Base-by-base conservation (phyloP, 2,797 vertebrate species). In the Sebastes dallii region DNA sequence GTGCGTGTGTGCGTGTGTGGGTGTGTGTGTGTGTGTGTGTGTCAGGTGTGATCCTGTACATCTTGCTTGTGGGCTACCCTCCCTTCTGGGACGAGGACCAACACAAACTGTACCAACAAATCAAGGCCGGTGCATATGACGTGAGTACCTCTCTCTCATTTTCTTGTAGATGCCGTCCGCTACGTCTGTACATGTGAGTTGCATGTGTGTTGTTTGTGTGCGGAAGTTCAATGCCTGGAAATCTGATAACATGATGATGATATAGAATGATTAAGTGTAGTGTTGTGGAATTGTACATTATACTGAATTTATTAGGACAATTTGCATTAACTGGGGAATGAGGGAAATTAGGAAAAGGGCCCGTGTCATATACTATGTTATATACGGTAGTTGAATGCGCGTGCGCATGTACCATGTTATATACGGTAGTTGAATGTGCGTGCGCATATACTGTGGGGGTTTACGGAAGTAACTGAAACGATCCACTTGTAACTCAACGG, bases 11-110 rank as follows among this genome's bases (percentile, higher is more conserved):
- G 34, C 88, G 46, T 83, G 34, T 4, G 30, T 4, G 32, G 0
- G 32, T 4, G 32, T 34, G 9, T 14, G 36, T 6, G 27, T 62
- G 60, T 34, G 59, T 66, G 27, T 88, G 50, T 83, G 32, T 86
- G 62, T 5, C 93, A 99, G 98, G 98, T 65, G 98, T 99, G 87
- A 99, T 99, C 90, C 96, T 99, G 29, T 99, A 99, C 93, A 99
- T 99, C 95, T 89, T 99, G 89, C 92, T 99, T 78, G 98, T 99
- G 94, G 98, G 98, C 20, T 99, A 99, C 92, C 98, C 98, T 0
- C 98, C 98, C 0, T 99, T 99, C 91, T 99, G 98, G 98, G 98
- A 99, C 1, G 98, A 99, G 81, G 98, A 99, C 95, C 98, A 99
- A 87, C 98, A 99, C 94, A 98, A 98, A 88, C 96, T 99, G 56